A percentile compares a stretch with the other conserved stretches of the same genome.
phyloP scores from a whole-genome alignment of 1,140 invertebrate species.

The Bombus haemorrhoidalis region DNA sequence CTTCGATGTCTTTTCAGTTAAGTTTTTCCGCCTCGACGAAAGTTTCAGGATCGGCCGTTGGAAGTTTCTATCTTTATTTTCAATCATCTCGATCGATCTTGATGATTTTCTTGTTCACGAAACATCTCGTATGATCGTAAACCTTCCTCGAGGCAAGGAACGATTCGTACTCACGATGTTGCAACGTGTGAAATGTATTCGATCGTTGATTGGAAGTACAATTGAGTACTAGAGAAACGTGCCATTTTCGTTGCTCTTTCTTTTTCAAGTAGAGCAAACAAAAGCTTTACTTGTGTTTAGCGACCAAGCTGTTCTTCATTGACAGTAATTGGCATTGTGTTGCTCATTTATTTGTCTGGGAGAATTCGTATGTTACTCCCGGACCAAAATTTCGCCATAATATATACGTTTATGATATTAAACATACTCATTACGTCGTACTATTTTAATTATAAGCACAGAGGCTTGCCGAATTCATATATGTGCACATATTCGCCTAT shows the following conservation, averaged over 20 bases:
- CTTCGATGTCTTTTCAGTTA: background rate
- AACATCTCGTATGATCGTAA: background rate
- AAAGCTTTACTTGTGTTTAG: background rate
- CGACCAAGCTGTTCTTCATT: background rate
- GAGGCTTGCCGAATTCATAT: conserved; percentile 52
- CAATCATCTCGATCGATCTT: background rate
- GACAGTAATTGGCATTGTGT: background rate
- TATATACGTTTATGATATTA: conserved; percentile 55
- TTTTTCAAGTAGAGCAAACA: background rate
- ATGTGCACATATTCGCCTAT: background rate
- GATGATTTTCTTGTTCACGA: background rate
- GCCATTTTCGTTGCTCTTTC: conserved; percentile 21
- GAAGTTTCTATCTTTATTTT: background rate
- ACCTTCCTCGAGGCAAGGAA: conserved; percentile 9
- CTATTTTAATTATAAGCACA: conserved; percentile 54
- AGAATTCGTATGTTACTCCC: background rate
- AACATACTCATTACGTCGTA: conserved; percentile 54
- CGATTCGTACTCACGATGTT: background rate
- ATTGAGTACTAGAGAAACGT: background rate
- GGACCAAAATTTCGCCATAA: conserved; percentile 14
- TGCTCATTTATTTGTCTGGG: conserved; percentile 25
- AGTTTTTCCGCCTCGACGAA: background rate
- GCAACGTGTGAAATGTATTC: background rate
- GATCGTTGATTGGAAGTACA: background rate
- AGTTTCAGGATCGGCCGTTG: background rate